A percentile compares a stretch with the other conserved stretches of the same genome.
These are phyloP conservation scores for Lacerta viridis DNA, from an alignment of 2,797 vertebrate species.

Conservation along the genomic window DNA sequence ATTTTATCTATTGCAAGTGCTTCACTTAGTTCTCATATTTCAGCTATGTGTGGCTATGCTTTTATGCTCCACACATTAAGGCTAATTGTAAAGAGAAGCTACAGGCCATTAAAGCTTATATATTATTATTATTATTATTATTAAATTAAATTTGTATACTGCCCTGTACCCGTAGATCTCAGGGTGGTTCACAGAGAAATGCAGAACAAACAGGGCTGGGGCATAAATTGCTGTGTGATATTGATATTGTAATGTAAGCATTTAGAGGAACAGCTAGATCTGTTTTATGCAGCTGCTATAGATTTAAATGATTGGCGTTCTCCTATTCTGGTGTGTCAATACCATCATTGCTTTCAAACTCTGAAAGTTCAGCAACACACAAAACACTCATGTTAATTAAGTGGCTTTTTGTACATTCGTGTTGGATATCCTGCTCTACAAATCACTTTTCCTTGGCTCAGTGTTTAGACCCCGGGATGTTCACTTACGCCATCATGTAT, in stretches of 20 bases:
- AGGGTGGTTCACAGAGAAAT: not conserved
- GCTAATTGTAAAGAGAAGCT: too few relatives aligned
- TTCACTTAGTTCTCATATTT: too few relatives aligned
- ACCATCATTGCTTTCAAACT: too few relatives aligned
- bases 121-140: too few relatives aligned
- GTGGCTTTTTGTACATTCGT: not conserved
- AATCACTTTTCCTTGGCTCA: not conserved
- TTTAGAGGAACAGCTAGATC: not conserved
- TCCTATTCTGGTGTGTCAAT: too few relatives aligned
- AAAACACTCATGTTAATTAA: not conserved
- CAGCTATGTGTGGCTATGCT: not conserved
- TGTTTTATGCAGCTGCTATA: not conserved
- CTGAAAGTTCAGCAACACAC: too few relatives aligned
- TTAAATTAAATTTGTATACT: too few relatives aligned
- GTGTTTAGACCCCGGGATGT: not conserved
- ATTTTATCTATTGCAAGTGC: not conserved
- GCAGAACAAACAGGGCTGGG: not conserved
- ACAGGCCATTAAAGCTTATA: too few relatives aligned
- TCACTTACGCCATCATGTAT: not conserved
- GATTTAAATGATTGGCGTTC: too few relatives aligned
- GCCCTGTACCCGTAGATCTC: too few relatives aligned
- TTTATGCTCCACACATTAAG: not conserved
- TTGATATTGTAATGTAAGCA: too few relatives aligned
- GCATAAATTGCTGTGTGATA: not conserved
- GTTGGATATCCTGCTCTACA: not conserved